phyloP scores from a whole-genome alignment of 1,140 invertebrate genomes.

The Trachymyrmex septentrionalis region DNA sequence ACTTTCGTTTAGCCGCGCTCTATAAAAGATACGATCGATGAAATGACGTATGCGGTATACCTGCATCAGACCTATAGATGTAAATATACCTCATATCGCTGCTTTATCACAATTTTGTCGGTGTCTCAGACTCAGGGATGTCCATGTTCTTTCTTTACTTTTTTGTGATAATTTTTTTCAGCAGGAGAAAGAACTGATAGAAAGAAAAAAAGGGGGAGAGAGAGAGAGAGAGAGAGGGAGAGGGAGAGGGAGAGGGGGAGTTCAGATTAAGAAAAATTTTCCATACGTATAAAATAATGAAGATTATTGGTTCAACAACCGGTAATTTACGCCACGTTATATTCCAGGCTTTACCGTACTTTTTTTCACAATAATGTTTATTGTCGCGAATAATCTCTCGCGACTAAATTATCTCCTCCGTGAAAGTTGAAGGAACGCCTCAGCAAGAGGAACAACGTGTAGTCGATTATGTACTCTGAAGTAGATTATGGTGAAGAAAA shows the following conservation, averaged over 20 bases:
- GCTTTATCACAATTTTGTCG: slow-evolving; percentile 19
- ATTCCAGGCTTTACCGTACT: slow-evolving; percentile 34
- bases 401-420: slow-evolving; percentile 49
- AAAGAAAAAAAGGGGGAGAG: too few species aligned
- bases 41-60: slow-evolving; percentile 34
- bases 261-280: slow-evolving; percentile 10
- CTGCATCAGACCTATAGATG: not conserved
- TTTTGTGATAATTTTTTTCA: not conserved
- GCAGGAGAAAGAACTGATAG: not conserved
- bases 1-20: slow-evolving; percentile 64
- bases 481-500: slow-evolving; percentile 46
- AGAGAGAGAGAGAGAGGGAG: too few species aligned
- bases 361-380: slow-evolving; percentile 61
- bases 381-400: slow-evolving; percentile 61
- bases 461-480: not conserved
- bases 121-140: not conserved
- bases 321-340: slow-evolving; percentile 47
- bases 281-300: not conserved
- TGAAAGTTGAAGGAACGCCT: slow-evolving; percentile 60
- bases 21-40: slow-evolving; percentile 54
- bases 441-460: not conserved
- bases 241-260: not conserved
- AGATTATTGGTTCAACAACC: slow-evolving; percentile 65
- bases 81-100: slow-evolving; percentile 31
- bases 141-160: not conserved